Percentiles rank a stretch among this genome's conserved stretches.
phyloP scores from a whole-genome alignment of 1,140 invertebrate genomes.

The Oryzaephilus surinamensis region DNA sequence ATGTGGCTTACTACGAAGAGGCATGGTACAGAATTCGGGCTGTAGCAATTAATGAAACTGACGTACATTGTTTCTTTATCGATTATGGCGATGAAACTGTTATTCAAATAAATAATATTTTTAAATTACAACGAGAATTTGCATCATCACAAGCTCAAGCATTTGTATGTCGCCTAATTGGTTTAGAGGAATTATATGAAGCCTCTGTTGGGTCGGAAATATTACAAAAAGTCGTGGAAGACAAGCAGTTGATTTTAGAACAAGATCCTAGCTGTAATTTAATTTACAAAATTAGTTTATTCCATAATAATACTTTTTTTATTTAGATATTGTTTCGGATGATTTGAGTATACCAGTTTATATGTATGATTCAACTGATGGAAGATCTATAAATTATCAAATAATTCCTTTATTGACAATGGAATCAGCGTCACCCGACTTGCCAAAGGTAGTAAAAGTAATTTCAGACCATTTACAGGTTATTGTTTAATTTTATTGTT shows the following conservation, averaged over 20 bases:
- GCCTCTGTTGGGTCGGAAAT: conserved; percentile 22
- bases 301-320: conserved; percentile 3
- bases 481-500: background rate
- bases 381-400: conserved; percentile 24
- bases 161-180: conserved; percentile 46
- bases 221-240: conserved; percentile 14
- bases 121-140: conserved; percentile 44
- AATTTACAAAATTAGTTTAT: conserved; percentile 8
- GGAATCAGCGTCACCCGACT: conserved; percentile 20
- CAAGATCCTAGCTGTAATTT: conserved; percentile 17
- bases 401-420: conserved; percentile 21
- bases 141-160: conserved; percentile 49
- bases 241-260: conserved; percentile 14
- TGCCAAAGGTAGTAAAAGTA: conserved; percentile 25
- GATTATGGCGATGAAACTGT: conserved; percentile 50
- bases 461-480: background rate
- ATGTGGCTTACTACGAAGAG: conserved; percentile 40
- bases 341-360: conserved; percentile 21
- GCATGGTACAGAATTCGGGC: conserved; percentile 50
- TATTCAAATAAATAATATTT: conserved; percentile 39
- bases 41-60: conserved; percentile 31
- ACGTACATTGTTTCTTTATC: conserved; percentile 47
- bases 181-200: conserved; percentile 45
- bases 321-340: conserved; percentile 9
- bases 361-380: conserved; percentile 28